Conservation (phyloP, 64 coral and sea anemone species). For the Montipora foliosa region DNA sequence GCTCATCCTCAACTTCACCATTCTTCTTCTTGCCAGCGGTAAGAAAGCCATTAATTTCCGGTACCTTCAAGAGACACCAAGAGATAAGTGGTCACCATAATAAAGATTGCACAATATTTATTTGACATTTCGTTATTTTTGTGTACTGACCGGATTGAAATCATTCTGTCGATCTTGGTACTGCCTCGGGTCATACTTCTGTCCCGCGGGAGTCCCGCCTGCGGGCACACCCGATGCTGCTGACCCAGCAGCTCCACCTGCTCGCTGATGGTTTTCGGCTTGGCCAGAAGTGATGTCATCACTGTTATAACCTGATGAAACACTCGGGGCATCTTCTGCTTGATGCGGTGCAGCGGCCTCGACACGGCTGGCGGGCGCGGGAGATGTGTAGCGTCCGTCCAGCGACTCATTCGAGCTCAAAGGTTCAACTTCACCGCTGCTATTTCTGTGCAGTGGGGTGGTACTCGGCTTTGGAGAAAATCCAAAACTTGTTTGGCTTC, state of each 20-base stretch:
- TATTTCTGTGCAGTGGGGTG: constrained; percentile 12
- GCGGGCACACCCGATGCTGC: constrained; percentile 3
- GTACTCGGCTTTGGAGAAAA: constrained; percentile 6
- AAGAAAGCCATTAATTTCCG: constrained; percentile 69
- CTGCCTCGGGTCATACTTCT: constrained; percentile 73
- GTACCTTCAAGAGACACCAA: constrained; percentile 38
- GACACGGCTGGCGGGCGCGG: neutral
- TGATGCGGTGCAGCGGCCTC: neutral
- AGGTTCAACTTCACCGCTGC: constrained; percentile 43
- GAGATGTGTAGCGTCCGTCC: constrained; percentile 52
- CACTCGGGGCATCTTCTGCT: constrained; percentile 68
- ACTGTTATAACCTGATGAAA: constrained; percentile 77
- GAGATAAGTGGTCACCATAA: neutral
- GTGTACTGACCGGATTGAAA: constrained; percentile 64
- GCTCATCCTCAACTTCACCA: constrained; percentile 63
- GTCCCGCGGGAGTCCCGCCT: constrained; percentile 42
- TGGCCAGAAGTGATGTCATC: constrained; percentile 49
- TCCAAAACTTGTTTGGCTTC: constrained; percentile 35
- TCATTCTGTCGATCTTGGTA: constrained; percentile 72
- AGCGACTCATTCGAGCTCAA: constrained; percentile 47
- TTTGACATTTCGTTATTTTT: neutral
- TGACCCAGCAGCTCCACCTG: constrained; percentile 5
- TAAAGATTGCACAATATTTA: neutral
- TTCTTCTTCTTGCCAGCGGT: constrained; percentile 63
- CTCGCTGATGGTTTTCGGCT: constrained; percentile 10